Base-by-base conservation (phyloP, 2,888 invertebrate genomes). In the Spialia ferax region DNA sequence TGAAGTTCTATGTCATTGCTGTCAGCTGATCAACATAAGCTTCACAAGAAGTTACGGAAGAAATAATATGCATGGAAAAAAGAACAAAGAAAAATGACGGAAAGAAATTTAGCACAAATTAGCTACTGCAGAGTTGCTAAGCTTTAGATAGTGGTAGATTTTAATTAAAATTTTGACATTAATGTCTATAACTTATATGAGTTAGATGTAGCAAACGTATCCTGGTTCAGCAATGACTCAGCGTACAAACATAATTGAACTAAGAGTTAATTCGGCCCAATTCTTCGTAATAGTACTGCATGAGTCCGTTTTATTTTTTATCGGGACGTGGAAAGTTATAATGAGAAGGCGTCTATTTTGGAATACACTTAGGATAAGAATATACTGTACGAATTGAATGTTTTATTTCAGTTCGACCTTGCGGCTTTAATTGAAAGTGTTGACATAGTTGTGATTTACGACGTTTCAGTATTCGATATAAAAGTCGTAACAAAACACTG, bases 241-340 rank as follows among this genome's bases (percentile, higher is more conserved):
- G 15, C 42, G 0, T 4, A 42, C 42, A 8, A 42, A 15, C 10
- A 35, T 29, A 32, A 20, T n/a, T 22, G 23, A 26, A 55, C 55
- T 45, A 15, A 20, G n/a, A 59, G 15, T 50, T 50, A 38, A 11
- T 52, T 52, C 45, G n/a, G 15, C 54, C 18, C 75, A 75, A 75
- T 77, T 77, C 68, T 75, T 79, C 78, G 82, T 84, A 86, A 87
- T 83, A 83, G 81, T 82, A 85, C 84, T 84, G 79, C 83, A 91
- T 89, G 88, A 90, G 82, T 91, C 81, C 85, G 86, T 87, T 87
- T 83, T 86, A 86, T 89, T 91, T 91, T 91, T 88, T 86, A 88
- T 88, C 82, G 79, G 75, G 81, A 84, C 82, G 88, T 78, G 86
- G 83, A 89, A 89, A 90, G 84, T 89, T 88, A 88, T 92, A 93